Conservation (phyloP, 2,113 vertebrate genomes). For the Ictidomys tridecemlineatus region DNA sequence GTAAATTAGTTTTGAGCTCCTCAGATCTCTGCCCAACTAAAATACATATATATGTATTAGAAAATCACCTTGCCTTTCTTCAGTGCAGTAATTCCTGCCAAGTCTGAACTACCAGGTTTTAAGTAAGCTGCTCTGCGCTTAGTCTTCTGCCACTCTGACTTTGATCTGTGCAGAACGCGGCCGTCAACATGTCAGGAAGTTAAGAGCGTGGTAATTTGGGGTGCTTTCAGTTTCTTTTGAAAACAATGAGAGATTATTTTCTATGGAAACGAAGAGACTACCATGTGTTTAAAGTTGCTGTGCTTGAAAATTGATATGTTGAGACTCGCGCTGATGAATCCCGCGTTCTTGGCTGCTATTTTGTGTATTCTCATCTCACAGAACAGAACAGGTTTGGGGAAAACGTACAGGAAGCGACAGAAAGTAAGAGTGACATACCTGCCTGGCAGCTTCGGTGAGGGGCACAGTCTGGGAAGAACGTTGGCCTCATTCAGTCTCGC, state of each 20-base stretch:
- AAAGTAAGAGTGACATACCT: slow-evolving; percentile 38
- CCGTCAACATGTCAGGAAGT: slow-evolving; percentile 86
- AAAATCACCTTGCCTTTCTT: slow-evolving; percentile 87
- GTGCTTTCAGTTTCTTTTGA: slow-evolving; percentile 83
- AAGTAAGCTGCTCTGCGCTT: slow-evolving; percentile 79
- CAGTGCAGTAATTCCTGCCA: slow-evolving; percentile 85
- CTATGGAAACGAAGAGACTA: slow-evolving; percentile 84
- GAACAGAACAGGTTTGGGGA: slow-evolving; percentile 67
- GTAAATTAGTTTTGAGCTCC: slow-evolving; percentile 86
- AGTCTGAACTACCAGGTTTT: slow-evolving; percentile 84
- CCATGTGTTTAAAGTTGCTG: slow-evolving; percentile 82
- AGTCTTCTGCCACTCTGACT: slow-evolving; percentile 86
- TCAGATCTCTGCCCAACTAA: slow-evolving; percentile 84
- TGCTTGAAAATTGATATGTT: slow-evolving; percentile 84
- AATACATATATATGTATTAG: slow-evolving; percentile 65
- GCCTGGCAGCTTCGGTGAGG: slow-evolving; percentile 18
- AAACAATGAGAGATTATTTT: slow-evolving; percentile 85
- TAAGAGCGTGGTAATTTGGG: slow-evolving; percentile 87
- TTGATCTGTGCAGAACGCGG: slow-evolving; percentile 84
- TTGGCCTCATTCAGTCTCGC: slow-evolving; percentile 20
- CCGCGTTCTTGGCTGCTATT: slow-evolving; percentile 68
- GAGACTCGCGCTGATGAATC: slow-evolving; percentile 78
- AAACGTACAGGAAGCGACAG: slow-evolving; percentile 75
- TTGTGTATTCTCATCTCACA: slow-evolving; percentile 72
- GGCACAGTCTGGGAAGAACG: background rate